Evolutionary conservation across 2,797 vertebrate species (phyloP), one percentile per base, ranked within the genome.

Genomic region (Poeciliopsis turneri): DNA sequence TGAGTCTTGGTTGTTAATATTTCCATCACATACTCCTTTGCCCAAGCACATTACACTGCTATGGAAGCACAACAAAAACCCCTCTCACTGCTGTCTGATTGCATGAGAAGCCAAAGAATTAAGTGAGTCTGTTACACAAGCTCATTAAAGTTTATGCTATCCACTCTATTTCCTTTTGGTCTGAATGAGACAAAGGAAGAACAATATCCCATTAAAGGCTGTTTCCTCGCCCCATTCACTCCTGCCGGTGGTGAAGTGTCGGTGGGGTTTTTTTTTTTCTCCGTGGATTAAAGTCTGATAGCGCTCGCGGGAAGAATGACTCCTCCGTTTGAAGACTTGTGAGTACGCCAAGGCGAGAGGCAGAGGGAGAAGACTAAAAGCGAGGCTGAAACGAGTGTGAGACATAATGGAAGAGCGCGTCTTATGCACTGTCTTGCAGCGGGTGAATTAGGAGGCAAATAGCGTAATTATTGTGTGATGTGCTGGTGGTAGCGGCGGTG

Each of bases 191-290:
- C 94, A 95, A 95, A 95, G 82, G 89, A 81, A 87, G 89, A 90
- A 95, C 94, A 95, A 95, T 95, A 95, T 95, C 92, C 93, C 84
- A 94, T 95, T 95, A 94, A 95, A 95, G 90, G 82, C 84, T 89
- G 91, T 91, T 95, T 94, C 92, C 90, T 89, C 88, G 86, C 88
- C 82, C 90, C 80, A 90, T 93, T 95, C 92, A 93, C 90, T 92
- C 88, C 82, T 90, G 91, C 89, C 90, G 85, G 86, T 84, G 61
- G 83, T 92, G 92, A 90, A 94, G 89, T 94, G 93, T 93, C 88
- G 83, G 91, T 94, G 92, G 1, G 3, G 1, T 8, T 8, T 41
- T 41, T 39, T 94, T 94, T 95, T 93, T 82, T 23, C 3, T 9
- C 93, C 89, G 87, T 92, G 94, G 94, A 95, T 95, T 95, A 93